A percentile compares a stretch with the other conserved stretches of the same genome.
Conservation (phyloP, 2,888 invertebrate genomes). For the Erebia palarica region DNA sequence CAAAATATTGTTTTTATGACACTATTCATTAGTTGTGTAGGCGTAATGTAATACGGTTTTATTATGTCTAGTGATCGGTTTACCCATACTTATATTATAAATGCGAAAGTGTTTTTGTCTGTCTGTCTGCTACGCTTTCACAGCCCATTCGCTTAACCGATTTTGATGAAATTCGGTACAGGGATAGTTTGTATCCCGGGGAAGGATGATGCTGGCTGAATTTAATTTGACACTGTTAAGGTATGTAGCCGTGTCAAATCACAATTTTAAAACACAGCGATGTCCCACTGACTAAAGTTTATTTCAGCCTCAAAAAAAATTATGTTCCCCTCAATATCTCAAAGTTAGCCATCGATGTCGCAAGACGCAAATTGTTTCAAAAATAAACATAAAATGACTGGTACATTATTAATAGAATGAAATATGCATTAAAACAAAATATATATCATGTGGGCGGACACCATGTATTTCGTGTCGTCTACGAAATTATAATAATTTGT, state of each 20-base stretch:
- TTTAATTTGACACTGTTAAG: too few species aligned
- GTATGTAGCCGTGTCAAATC: too few species aligned
- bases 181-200: too few species aligned
- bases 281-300: too few species aligned
- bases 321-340: not conserved
- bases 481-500: too few species aligned
- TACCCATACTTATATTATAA: too few species aligned
- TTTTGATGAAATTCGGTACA: too few species aligned
- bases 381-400: conserved; percentile 6
- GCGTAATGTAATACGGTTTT: not conserved
- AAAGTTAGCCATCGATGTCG: not conserved
- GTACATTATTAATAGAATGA: not conserved
- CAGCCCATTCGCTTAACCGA: too few species aligned
- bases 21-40: not conserved
- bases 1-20: conserved; percentile 9
- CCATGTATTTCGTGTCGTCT: not conserved
- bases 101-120: too few species aligned
- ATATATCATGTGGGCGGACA: conserved; percentile 5
- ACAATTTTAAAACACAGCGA: too few species aligned
- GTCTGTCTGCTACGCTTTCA: too few species aligned
- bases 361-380: not conserved
- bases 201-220: too few species aligned
- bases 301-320: not conserved
- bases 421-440: not conserved
- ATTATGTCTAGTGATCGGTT: not conserved